Base-by-base conservation (phyloP, 2,113 vertebrate genomes). In the Melanotaenia duboulayi region DNA sequence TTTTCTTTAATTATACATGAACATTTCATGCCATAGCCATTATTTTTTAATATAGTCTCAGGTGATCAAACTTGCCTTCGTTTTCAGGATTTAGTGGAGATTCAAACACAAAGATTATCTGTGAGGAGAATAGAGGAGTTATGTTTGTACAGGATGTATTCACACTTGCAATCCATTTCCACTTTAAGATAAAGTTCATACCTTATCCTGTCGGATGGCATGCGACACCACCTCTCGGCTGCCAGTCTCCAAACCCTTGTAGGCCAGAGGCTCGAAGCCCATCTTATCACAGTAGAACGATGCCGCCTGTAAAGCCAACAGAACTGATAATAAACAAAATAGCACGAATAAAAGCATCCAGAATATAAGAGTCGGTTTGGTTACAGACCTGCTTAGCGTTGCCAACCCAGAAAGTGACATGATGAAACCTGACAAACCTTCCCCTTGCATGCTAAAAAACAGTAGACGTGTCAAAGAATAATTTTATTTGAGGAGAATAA, bases 371-470 rank as follows among this genome's bases (percentile, higher is more conserved):
- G 22, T 44, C 5, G 4, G 24, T 68, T 52, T 79, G 28, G 24
- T 58, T 44, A 68, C 88, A 82, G 76, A 95, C 95, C 94, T 95
- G 95, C 84, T 95, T 96, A 61, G 95, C 95, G 71, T 96, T 96
- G 83, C 95, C 93, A n/a, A 96, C 95, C 95, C 95, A 96, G 81
- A 95, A 95, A 23, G 92, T 95, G 42, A 95, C 0, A 81, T 96
- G 95, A 79, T 96, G 94, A 83, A 96, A 96, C 66, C 23, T 89
- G 42, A 95, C 8, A 84, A 94, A 95, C 78, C 70, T 91, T 75
- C 95, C 95, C 65, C 66, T 90, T 50, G 80, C 75, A 13, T 54
- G 94, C 95, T 95, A 44, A 75, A 88, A 56, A 65, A 9, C n/a
- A n/a, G 16, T 19, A 61, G 64, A 86, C 50, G 19, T 5, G 24